These are phyloP conservation scores for Propithecus perrieri DNA, from an alignment of 2,797 vertebrate genomes.

Conservation along the genomic window DNA sequence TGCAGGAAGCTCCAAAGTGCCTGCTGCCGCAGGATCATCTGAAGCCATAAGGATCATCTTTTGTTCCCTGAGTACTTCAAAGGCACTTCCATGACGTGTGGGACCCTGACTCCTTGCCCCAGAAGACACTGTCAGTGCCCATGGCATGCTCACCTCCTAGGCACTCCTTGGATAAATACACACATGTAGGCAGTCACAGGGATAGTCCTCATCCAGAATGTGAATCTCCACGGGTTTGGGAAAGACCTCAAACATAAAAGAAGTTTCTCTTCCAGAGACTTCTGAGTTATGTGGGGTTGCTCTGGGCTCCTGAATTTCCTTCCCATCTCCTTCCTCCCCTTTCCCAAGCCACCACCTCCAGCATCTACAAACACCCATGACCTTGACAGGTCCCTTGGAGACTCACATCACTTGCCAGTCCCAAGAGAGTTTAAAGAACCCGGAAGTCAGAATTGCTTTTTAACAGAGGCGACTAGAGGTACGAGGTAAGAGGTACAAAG, in stretches of 20 bases:
- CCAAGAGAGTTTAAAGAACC: neutral
- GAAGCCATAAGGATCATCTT: neutral
- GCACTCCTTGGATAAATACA: neutral
- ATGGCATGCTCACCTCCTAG: neutral
- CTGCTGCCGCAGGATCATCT: neutral
- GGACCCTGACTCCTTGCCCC: too few species aligned
- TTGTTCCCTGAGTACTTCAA: neutral
- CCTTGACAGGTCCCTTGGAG: neutral
- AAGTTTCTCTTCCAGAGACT: neutral
- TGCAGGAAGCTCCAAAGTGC: neutral
- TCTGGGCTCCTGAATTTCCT: slow-evolving; percentile 25
- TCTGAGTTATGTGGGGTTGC: neutral
- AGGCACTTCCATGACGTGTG: too few species aligned
- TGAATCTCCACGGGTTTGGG: neutral
- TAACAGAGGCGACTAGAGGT: neutral
- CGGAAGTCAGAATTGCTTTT: slow-evolving; percentile 8
- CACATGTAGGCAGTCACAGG: neutral
- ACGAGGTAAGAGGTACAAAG: neutral
- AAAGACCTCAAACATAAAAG: neutral
- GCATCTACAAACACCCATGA: neutral
- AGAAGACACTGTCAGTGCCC: neutral
- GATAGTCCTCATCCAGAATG: neutral
- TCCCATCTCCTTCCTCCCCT: neutral
- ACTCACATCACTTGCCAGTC: neutral
- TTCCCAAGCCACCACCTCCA: neutral